These are phyloP conservation scores for Cristatella mucedo DNA, from an alignment of 2,888 invertebrate genomes.

Conservation along the genomic window DNA sequence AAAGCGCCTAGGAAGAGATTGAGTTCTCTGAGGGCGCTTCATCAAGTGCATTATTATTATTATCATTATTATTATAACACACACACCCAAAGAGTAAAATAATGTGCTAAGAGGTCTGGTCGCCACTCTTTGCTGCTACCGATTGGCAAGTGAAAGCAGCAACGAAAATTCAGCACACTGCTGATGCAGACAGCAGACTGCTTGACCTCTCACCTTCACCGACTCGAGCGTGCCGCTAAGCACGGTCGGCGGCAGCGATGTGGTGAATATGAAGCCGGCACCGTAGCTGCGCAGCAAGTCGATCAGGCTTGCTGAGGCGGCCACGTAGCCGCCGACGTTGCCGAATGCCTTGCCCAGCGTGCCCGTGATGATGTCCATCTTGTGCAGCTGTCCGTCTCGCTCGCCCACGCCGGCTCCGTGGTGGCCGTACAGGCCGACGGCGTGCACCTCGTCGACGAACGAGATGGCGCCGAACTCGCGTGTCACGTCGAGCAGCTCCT, in stretches of 20 bases:
- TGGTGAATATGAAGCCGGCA: conserved; percentile 93
- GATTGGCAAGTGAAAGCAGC: no score
- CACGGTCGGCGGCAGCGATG: conserved; percentile 81
- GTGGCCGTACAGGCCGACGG: conserved; percentile 82
- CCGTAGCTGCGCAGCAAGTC: conserved; percentile 86
- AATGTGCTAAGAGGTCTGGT: no score
- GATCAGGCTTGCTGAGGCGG: conserved; percentile 54
- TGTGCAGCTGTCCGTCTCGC: conserved; percentile 55
- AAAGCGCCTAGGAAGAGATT: no score
- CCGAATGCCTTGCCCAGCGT: conserved; percentile 92
- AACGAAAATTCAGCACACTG: no score
- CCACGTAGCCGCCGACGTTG: conserved; percentile 78
- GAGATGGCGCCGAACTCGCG: conserved; percentile 81
- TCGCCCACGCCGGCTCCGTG: conserved; percentile 88
- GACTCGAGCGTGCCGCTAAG: conserved; percentile 70
- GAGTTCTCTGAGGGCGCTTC: no score
- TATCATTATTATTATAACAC: no score
- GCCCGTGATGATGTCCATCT: conserved; percentile 81
- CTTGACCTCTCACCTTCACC: conserved; percentile 46
- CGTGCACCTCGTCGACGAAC: conserved; percentile 93
- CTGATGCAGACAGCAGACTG: no score
- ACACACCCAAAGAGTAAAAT: no score
- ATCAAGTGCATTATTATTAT: no score
- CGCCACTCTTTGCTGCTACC: no score
- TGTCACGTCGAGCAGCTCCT: conserved; percentile 72